A percentile compares a stretch with the other conserved stretches of the same genome.
Evolutionary conservation across 2,888 invertebrate genomes (phyloP).

Genomic region (Protophormia terraenovae): DNA sequence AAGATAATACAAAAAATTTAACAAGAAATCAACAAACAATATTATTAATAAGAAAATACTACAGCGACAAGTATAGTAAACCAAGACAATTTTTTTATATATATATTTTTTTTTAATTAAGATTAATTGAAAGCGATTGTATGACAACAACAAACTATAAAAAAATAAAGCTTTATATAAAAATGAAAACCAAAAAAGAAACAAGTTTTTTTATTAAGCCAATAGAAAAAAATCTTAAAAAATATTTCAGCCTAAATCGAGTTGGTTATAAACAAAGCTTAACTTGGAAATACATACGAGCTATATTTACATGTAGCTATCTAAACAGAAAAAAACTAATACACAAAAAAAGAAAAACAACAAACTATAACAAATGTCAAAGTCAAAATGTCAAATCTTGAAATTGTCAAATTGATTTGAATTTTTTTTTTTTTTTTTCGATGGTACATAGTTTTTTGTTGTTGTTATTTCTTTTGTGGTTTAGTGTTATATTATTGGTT

Average conservation of each 20-base stretch:
- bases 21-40: constrained; percentile 50
- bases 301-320: neutral
- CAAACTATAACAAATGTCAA: constrained; percentile 68
- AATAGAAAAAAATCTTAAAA: neutral
- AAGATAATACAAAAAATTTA: constrained; percentile 29
- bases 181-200: constrained; percentile 29
- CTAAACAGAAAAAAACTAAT: neutral
- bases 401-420: constrained; percentile 67
- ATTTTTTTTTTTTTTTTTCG: constrained; percentile 23
- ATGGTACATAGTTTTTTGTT: neutral
- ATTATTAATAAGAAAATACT: constrained; percentile 19
- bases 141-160: constrained; percentile 47
- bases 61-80: constrained; percentile 1
- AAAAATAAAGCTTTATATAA: constrained; percentile 7
- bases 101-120: constrained; percentile 64
- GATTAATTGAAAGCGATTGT: constrained; percentile 69
- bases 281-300: neutral
- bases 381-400: constrained; percentile 70
- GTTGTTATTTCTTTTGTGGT: constrained; percentile 4
- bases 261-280: neutral
- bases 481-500: constrained; percentile 57
- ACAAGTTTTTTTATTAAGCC: constrained; percentile 15
- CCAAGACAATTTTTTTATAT: constrained; percentile 43
- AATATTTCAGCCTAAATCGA: constrained; percentile 19
- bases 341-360: constrained; percentile 33